Evolutionary conservation across 2,888 invertebrate species (phyloP), one percentile per base, ranked within the genome.

Genomic region (Lagria hirta): DNA sequence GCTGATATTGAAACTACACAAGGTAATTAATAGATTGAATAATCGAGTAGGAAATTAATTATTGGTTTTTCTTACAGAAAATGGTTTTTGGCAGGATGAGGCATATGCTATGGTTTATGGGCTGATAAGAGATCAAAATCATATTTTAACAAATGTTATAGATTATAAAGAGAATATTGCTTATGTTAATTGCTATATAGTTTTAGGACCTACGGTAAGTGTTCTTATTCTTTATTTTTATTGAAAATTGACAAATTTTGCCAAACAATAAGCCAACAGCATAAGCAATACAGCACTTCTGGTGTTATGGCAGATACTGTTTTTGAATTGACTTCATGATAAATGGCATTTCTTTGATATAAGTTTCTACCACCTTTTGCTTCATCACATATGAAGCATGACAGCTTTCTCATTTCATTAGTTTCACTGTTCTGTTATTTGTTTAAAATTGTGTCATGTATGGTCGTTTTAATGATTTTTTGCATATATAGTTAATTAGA

Each of bases 81-180:
- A 64, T 30, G 61, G 64, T 57, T n/a, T n/a, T n/a, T 93, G 92
- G 90, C 80, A 82, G 57, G 76, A 81, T 51, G 89, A 89, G 64
- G 88, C 93, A 35, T 81, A 81, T 43, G 79, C 83, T 55, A 79
- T 86, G 55, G 83, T 95, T 71, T 83, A 83, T 59, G 83, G 86
- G 42, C 74, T 93, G 62, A 89, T 90, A 52, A 83, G 83, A 63
- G 88, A 88, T 45, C n/a, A 84, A 87, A 68, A 78, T 93, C 62
- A 78, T 92, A 62, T 91, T 90, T 74, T 93, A 93, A 43, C 90
- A 93, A 75, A 83, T 95, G 49, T n/a, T n/a, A 86, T 86, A 54
- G 88, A 86, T 58, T 90, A 90, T 68, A 83, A 86, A 61, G 79
- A 82, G 46, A 86, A 85, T 52, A 75, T 86, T 64, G 92, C 89